phyloP scores from a whole-genome alignment of 2,797 vertebrate species.

The Danio aesculapii region DNA sequence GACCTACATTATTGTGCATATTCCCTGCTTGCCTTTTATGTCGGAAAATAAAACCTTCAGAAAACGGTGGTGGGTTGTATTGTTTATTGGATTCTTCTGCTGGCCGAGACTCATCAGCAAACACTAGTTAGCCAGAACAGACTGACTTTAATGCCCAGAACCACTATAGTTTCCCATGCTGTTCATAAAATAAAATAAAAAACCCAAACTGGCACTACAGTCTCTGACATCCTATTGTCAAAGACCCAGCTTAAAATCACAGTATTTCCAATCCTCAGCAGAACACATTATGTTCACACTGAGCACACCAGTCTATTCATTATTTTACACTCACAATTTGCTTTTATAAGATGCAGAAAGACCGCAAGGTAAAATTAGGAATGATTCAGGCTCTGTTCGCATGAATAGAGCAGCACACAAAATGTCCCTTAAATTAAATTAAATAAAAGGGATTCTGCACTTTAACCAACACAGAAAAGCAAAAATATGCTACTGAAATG shows the following conservation, averaged over 20 bases:
- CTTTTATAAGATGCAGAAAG: conserved; percentile 17
- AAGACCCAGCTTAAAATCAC: conserved; percentile 34
- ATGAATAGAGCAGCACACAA: conserved; percentile 25
- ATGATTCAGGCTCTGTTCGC: not conserved
- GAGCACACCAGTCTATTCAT: conserved; percentile 20
- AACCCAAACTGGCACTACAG: conserved; percentile 28
- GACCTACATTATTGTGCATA: not conserved
- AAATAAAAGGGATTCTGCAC: conserved; percentile 10
- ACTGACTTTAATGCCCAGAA: conserved; percentile 30
- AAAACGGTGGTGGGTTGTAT: not conserved
- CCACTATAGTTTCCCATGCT: conserved; percentile 8
- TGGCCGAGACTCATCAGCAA: not conserved
- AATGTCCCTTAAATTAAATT: conserved; percentile 20
- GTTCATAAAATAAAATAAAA: not conserved
- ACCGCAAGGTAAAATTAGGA: conserved; percentile 11
- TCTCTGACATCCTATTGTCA: conserved; percentile 38
- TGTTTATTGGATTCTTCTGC: conserved; percentile 3
- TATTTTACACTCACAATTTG: conserved; percentile 26
- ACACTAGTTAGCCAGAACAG: conserved; percentile 15
- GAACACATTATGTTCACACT: conserved; percentile 37
- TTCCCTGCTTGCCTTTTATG: not conserved
- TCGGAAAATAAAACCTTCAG: not conserved
- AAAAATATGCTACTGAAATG: not conserved
- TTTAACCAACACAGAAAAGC: not conserved
- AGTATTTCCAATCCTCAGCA: conserved; percentile 24